These are phyloP conservation scores for Artemia franciscana DNA, from an alignment of 1,140 invertebrate species.

Conservation along the genomic window DNA sequence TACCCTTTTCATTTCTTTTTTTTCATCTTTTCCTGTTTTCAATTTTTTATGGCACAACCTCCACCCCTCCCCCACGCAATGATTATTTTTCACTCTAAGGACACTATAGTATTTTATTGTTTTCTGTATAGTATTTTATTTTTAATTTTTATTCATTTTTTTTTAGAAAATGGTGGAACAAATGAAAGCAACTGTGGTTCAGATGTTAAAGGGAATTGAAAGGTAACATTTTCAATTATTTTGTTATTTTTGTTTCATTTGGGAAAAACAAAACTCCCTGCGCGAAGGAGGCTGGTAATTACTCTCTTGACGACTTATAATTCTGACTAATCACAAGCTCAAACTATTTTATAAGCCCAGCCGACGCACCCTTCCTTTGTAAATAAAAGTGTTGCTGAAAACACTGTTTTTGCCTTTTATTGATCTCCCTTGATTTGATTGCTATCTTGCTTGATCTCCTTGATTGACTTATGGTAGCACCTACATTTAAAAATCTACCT, in stretches of 20 bases:
- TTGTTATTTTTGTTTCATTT: conserved; percentile 1
- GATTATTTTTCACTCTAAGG: too few species aligned
- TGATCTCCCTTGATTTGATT: too few species aligned
- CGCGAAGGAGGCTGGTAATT: too few species aligned
- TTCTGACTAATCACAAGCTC: conserved; percentile 14
- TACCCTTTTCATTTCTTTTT: too few species aligned
- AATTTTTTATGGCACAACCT: too few species aligned
- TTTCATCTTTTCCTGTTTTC: too few species aligned
- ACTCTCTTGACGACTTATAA: conserved; percentile 1
- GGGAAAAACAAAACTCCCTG: too few species aligned
- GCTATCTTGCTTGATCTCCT: too few species aligned
- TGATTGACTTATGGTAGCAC: too few species aligned
- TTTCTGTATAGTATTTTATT: not conserved
- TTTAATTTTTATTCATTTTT: not conserved
- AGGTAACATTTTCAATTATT: conserved; percentile 27
- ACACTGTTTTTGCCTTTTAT: not conserved
- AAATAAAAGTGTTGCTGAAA: not conserved
- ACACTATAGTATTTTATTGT: too few species aligned
- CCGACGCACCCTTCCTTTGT: not conserved
- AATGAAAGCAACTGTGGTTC: conserved; percentile 45
- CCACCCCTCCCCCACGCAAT: too few species aligned
- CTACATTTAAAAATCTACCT: too few species aligned
- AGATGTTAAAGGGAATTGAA: conserved; percentile 52
- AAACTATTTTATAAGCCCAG: not conserved
- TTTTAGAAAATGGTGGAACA: conserved; percentile 23